Percentiles rank a stretch among this genome's conserved stretches.
phyloP scores from a whole-genome alignment of 2,113 vertebrate species.

The Tenrec ecaudatus region DNA sequence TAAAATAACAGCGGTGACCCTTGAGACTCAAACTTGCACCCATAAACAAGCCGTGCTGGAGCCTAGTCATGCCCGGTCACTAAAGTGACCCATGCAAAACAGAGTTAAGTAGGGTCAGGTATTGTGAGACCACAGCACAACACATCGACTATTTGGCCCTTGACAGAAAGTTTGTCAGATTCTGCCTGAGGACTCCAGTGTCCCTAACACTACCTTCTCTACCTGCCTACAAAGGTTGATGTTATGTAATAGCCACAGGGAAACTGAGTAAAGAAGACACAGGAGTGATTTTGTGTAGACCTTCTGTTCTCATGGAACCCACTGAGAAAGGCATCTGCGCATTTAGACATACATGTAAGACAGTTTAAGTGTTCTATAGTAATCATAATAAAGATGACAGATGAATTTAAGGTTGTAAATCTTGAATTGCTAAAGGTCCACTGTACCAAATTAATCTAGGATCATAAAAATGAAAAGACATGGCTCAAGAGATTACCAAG shows the following conservation, averaged over 20 bases:
- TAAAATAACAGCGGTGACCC: not conserved
- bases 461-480: conserved; percentile 53
- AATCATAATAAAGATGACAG: conserved; percentile 1
- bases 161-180: not conserved
- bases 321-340: not conserved
- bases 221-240: not conserved
- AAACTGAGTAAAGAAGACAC: conserved; percentile 18
- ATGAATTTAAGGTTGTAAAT: conserved; percentile 4
- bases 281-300: not conserved
- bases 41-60: conserved; percentile 40
- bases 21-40: conserved; percentile 11
- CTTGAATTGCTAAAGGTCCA: conserved; percentile 9
- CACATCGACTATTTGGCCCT: conserved; percentile 1
- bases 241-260: not conserved
- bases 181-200: not conserved
- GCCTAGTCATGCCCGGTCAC: not conserved
- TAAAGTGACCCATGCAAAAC: conserved; percentile 17
- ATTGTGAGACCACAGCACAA: not conserved
- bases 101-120: not conserved
- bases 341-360: not conserved
- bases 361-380: not conserved
- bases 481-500: conserved; percentile 12
- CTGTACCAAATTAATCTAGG: not conserved
- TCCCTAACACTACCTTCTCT: not conserved
- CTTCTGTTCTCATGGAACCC: conserved; percentile 27